Evolutionary conservation across 2,113 vertebrate genomes (phyloP).

Genomic region (Hylia prasina): DNA sequence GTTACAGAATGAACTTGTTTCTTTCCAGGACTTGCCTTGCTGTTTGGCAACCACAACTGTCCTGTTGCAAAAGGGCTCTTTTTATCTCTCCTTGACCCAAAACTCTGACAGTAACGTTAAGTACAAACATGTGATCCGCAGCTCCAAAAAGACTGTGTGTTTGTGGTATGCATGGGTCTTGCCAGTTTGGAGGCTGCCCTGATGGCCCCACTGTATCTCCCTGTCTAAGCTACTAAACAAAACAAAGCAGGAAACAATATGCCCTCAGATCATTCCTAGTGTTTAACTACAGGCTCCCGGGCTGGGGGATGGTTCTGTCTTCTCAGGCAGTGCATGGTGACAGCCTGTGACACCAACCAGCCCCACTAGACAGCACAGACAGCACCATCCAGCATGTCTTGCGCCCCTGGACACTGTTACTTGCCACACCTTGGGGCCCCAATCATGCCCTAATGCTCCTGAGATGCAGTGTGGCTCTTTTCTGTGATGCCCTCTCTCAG

Average conservation of each 20-base stretch:
- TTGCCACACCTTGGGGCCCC: accelerated
- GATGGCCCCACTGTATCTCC: background rate
- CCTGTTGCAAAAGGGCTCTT: constrained; percentile 4
- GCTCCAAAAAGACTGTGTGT: background rate
- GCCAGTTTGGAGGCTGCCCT: background rate
- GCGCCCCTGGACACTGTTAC: background rate
- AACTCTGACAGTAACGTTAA: background rate
- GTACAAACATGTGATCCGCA: background rate
- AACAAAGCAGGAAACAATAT: background rate
- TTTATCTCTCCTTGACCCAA: background rate
- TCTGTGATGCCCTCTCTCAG: background rate
- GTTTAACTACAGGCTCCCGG: background rate
- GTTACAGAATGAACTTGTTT: constrained; percentile 52
- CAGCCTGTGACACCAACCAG: background rate
- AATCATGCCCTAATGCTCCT: background rate
- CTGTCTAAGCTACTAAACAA: background rate
- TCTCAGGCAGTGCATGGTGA: background rate
- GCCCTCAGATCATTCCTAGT: background rate
- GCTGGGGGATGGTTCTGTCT: background rate
- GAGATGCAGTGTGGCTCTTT: background rate
- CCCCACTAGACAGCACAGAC: background rate
- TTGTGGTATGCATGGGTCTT: background rate
- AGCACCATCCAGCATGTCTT: background rate
- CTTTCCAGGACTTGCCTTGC: constrained; percentile 33
- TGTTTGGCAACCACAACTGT: background rate